Evolutionary conservation across 2,113 vertebrate species (phyloP), one percentile per base, ranked within the genome.

Genomic region (Furnarius figulus): DNA sequence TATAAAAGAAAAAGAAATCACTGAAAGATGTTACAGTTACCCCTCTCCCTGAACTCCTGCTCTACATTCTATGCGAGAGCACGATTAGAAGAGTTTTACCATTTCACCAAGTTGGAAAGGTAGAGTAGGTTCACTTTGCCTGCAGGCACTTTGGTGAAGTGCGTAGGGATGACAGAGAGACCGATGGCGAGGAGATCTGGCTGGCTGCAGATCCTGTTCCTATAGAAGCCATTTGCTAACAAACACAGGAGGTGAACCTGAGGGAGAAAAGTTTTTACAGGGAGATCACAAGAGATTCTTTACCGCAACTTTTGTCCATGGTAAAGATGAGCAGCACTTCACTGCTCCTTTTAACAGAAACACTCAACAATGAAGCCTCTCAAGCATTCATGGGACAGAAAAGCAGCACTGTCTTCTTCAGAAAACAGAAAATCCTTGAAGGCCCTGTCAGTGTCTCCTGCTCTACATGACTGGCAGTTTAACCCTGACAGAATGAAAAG

Each of bases 241-340:
- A 99, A 98, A 97, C 99, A 99, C 89, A 99, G 96, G 47, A 99
- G 97, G 88, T 99, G 99, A 83, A 99, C 99, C 99, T 99, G 84
- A 93, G 56, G 52, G 40, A 88, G 53, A 50, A 35, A 86, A 44
- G 49, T 78, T 85, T 68, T 37, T 39, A 33, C 15, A 82, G 30
- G 59, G 77, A 93, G 75, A 81, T 82, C 7, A 91, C 42, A 53
- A 53, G 47, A 76, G 31, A 40, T n/a, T 21, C 28, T 27, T 83
- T 55, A 33, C 21, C 63, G 31, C 23, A 82, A 47, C 27, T 73
- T 53, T 11, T 73, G 35, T 21, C 61, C n/a, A 24, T 20, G 28
- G 39, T 56, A 74, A 10, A 71, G 62, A 68, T 3, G 5, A 73
- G 7, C 15, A 82, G 65, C 28, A 40, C 14, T 91, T 87, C 74